Conservation (phyloP, 2,888 invertebrate species). For the Eupithecia insigniata region DNA sequence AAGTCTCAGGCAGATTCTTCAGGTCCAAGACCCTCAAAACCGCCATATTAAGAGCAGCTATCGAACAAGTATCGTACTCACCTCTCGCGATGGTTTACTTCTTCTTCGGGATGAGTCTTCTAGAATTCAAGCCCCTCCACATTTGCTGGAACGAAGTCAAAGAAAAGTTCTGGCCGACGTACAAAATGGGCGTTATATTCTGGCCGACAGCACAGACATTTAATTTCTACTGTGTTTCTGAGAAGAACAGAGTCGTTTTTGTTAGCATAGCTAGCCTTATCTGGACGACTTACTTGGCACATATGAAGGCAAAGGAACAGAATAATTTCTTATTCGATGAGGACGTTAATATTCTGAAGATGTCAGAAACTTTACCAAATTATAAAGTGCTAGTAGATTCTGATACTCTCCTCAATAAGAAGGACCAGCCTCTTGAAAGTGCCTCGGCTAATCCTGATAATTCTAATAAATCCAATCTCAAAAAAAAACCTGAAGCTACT, state of each 20-base stretch:
- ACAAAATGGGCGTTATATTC: slow-evolving; percentile 86
- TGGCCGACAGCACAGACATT: slow-evolving; percentile 90
- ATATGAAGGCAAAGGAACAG: slow-evolving; percentile 85
- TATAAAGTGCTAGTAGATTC: neutral
- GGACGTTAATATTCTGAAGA: neutral
- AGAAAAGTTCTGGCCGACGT: slow-evolving; percentile 89
- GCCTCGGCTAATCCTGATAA: neutral
- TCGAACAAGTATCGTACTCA: slow-evolving; percentile 89
- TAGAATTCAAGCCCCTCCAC: slow-evolving; percentile 86
- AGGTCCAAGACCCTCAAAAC: slow-evolving; percentile 56
- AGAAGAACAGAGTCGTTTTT: slow-evolving; percentile 89
- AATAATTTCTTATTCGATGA: slow-evolving; percentile 45
- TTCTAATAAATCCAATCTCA: neutral
- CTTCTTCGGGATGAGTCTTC: slow-evolving; percentile 89
- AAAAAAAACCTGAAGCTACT: neutral
- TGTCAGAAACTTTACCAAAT: neutral
- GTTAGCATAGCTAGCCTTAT: slow-evolving; percentile 89
- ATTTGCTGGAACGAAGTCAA: slow-evolving; percentile 87
- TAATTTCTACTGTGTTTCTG: slow-evolving; percentile 88
- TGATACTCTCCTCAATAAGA: neutral
- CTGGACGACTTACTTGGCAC: slow-evolving; percentile 91
- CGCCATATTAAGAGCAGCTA: slow-evolving; percentile 68
- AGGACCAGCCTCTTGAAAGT: neutral
- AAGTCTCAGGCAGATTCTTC: slow-evolving; percentile 68
- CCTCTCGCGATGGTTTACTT: slow-evolving; percentile 89